Base-by-base conservation (phyloP, 1,140 invertebrate genomes). In the Aphaenogaster rudis region DNA sequence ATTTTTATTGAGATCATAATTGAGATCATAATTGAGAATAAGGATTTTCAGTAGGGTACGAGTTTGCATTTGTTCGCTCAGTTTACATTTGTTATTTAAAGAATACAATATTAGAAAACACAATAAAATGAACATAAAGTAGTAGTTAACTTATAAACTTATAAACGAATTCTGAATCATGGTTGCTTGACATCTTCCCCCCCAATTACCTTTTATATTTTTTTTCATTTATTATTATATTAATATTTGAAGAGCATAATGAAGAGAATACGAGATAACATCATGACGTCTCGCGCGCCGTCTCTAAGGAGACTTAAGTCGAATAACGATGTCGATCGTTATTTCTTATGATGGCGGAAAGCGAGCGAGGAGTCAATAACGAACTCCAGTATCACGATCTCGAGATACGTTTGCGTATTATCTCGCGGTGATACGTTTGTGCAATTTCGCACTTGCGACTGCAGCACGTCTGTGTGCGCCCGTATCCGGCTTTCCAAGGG, bases 391-490 rank as follows among this genome's bases (percentile, higher is more conserved):
- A 57, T 66, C 13, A 21, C 28, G 79, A 87, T 48, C 72, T 33
- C 36, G n/a, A 67, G 61, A 52, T 42, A 42, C 15, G 50, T 50
- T 39, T 36, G 59, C 59, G 45, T 36, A 64, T 79, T 48, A 69
- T 48, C 42, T 50, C 66, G 21, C 45, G 33, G 15, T 28, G 36
- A 39, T 79, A 71, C 17, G 52, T 85, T 77, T 61, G 39, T 48
- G n/a, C 42, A 88, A 88, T 66, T 66, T 72, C 36, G 36, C 63
- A 77, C 74, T 87, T 77, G 63, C 50, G 48, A 74, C 21, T 45
- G 52, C 15, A 42, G 5, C 42, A 8, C 33, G 36, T n/a, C 13
- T 28, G 66, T 81, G 17, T 64, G 28, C 2, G 45, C 13, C 21
- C 39, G 39, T 48, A 57, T 88, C 33, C n/a, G 64, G 21, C 6